Base-by-base conservation (phyloP, 2,888 invertebrate species). In the Yponomeuta cagnagella region DNA sequence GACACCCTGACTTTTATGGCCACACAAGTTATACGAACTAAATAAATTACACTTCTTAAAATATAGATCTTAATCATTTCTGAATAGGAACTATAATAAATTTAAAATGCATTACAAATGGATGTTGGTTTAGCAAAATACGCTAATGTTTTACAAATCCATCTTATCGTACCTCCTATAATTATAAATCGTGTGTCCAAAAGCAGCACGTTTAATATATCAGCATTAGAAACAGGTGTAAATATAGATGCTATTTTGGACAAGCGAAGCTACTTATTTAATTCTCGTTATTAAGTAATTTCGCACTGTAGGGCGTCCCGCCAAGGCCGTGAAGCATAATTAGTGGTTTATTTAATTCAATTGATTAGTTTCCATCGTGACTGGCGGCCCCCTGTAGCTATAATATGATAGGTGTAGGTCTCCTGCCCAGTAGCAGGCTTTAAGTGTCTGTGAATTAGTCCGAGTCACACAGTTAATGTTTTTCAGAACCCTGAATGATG, bases 341-440 rank as follows among this genome's bases (percentile, higher is more conserved):
- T 58, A 58, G 52, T 58, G 52, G 15, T 9, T 58, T 58, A 58
- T 58, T 58, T 15, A 58, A 58, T 58, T 58, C 52, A 58, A 58
- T 58, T 58, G 52, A 58, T 58, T 58, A 58, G 52, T 58, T 58
- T 58, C 52, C 52, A 58, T 58, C 52, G 15, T 58, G 52, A 65
- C 65, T 69, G 52, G 69, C 48, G 76, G 79, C 80, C 82, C 77
- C 84, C 83, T 77, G 80, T 72, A 74, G 82, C 73, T 79, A 76
- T 81, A 58, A 58, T 58, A 5, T 5, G 52, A 15, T 15, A 58
- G 52, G 15, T 15, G 8, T 15, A 58, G 15, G 52, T 58, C 52
- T 58, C 15, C 10, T 58, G 52, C 12, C 52, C 4, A 12, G 15
- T 12, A 58, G 52, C 5, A 15, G 5, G 3, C 52, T 58, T 58